Evolutionary conservation across 2,113 vertebrate genomes (phyloP), one percentile per base, ranked within the genome.

Genomic region (Ailuropoda melanoleuca): DNA sequence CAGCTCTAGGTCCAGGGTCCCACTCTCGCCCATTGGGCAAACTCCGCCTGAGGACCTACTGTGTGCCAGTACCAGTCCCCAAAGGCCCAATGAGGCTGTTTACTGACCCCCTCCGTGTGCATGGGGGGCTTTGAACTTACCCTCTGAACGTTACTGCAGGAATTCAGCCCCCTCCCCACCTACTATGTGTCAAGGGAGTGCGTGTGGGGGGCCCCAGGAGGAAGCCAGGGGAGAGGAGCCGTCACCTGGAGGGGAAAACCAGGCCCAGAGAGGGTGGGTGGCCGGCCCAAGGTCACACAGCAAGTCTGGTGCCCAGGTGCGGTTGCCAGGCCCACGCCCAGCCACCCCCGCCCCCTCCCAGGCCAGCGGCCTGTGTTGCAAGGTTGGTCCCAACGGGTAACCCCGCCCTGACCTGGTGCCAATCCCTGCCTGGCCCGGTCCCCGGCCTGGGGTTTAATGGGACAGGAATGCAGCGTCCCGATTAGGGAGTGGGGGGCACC

Each of bases 381-480:
- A 99, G 98, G 98, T 98, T 96, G 95, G 98, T 88, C 93, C 72
- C 72, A 90, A 97, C 70, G 96, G 98, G 98, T 98, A 98, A 78
- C 98, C 97, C 98, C 96, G 92, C 98, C 98, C 98, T 96, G 93
- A 97, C 93, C 97, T 98, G 97, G 87, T 78, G 98, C 98, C 98
- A 98, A 96, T 96, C 96, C 78, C 93, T 46, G 95, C 98, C 99
- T 97, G 97, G 98, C 96, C 96, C 34, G 0, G 98, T 98, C 97
- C 98, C 98, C 95, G 80, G 93, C 92, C 68, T 31, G 4, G 17
- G 64, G 46, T 97, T 98, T 98, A 97, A 98, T 98, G 97, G 12
- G 4, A 94, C 95, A 98, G 97, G 97, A 98, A 98, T 91, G 97
- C 0, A 37, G 78, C 2, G 85, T 92, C 97, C 75, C 0, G 10